Conservation (phyloP, 2,113 vertebrate species). For the Tupaia tana region DNA sequence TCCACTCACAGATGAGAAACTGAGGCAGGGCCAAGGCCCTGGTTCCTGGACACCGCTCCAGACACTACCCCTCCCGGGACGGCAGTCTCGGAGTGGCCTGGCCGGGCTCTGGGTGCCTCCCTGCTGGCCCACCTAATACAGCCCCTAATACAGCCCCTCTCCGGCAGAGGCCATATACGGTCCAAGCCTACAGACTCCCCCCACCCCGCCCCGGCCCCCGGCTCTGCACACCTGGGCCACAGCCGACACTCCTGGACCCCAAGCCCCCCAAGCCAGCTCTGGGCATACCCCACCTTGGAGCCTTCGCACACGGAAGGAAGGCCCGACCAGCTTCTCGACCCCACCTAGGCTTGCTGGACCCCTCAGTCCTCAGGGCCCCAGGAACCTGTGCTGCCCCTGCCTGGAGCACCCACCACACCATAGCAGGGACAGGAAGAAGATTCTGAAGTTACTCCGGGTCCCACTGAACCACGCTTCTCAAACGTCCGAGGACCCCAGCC, state of each 20-base stretch:
- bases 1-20: conserved; percentile 2
- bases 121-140: neutral
- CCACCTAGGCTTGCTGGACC: neutral
- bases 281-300: neutral
- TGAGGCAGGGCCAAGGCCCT: conserved; percentile 25
- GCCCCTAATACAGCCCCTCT: neutral
- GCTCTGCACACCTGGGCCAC: neutral
- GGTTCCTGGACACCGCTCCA: neutral
- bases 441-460: neutral
- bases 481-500: too few species aligned
- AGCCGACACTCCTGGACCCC: too few species aligned
- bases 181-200: neutral
- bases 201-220: neutral
- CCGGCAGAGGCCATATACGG: neutral
- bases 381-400: neutral
- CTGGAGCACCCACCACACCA: neutral
- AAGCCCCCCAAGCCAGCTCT: neutral
- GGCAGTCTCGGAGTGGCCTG: neutral
- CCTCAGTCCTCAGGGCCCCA: neutral
- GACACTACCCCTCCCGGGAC: neutral
- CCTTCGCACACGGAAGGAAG: neutral
- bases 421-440: neutral
- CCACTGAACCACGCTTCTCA: neutral
- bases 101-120: neutral
- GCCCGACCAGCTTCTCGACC: neutral